Percentiles rank a stretch among this genome's conserved stretches.
These are phyloP conservation scores for Lutraria lutraria DNA, from an alignment of 2,888 invertebrate species.

Conservation along the genomic window DNA sequence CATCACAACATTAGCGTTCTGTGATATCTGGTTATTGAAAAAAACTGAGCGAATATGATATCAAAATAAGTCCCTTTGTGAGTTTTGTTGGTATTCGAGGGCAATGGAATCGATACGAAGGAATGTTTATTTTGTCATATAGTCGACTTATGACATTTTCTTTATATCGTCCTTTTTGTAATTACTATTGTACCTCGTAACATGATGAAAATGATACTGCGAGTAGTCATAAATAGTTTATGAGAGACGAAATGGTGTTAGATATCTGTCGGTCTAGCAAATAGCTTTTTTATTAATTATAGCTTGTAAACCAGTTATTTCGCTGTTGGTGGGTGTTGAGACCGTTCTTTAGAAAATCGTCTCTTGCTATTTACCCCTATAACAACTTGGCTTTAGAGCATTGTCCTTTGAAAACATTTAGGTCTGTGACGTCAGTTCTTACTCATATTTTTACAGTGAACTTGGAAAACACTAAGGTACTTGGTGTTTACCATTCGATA, in stretches of 20 bases:
- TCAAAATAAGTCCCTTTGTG: constrained; percentile 32
- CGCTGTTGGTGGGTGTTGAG: background rate
- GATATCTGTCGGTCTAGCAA: background rate
- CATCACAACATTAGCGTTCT: constrained; percentile 33
- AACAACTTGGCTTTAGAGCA: background rate
- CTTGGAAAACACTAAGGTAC: too few species aligned
- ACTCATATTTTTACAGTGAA: too few species aligned
- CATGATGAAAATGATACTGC: constrained; percentile 16
- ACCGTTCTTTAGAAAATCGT: background rate
- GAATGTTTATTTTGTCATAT: constrained; percentile 22
- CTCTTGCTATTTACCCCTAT: background rate
- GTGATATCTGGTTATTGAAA: constrained; percentile 33
- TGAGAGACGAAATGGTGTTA: constrained; percentile 10
- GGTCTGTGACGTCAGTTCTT: too few species aligned
- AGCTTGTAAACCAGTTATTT: background rate
- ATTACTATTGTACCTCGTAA: constrained; percentile 14
- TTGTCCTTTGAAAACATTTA: background rate
- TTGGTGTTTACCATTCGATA: too few species aligned
- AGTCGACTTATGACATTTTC: background rate
- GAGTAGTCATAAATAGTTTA: constrained; percentile 17
- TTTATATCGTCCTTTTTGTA: constrained; percentile 6
- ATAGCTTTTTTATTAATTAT: constrained; percentile 13
- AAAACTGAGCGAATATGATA: constrained; percentile 22
- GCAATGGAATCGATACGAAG: background rate
- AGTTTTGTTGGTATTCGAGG: constrained; percentile 18